Conservation (phyloP, 2,113 vertebrate genomes). For the Trachemys scripta region DNA sequence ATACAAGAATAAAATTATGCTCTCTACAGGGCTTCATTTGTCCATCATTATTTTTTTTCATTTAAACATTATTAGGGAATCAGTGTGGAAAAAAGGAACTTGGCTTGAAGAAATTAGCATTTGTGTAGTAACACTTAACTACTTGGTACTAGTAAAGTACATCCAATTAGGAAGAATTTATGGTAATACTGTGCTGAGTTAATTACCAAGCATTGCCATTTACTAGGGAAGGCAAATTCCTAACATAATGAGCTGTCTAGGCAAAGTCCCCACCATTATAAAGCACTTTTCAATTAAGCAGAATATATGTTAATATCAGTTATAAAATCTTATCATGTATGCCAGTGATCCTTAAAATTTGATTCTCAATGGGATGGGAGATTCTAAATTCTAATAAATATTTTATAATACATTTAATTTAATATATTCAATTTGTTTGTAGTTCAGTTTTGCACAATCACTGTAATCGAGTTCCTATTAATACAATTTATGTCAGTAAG, state of each 20-base stretch:
- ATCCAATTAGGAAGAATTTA: conserved; percentile 13
- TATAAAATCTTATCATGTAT: not conserved
- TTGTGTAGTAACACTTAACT: not conserved
- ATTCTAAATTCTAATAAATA: conserved; percentile 8
- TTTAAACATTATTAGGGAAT: not conserved
- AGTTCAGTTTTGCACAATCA: conserved; percentile 9
- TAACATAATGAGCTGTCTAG: not conserved
- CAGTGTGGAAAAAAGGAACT: not conserved
- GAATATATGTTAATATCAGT: not conserved
- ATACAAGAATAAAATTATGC: not conserved
- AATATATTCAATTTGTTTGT: not conserved
- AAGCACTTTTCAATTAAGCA: conserved; percentile 4
- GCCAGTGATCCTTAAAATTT: not conserved
- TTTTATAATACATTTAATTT: not conserved
- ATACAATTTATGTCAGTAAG: not conserved
- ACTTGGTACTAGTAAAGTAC: not conserved
- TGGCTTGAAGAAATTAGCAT: not conserved
- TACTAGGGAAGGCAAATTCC: not conserved
- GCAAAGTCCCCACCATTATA: not conserved
- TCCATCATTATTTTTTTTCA: conserved; percentile 4
- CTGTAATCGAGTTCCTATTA: conserved; percentile 19
- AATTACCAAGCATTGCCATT: not conserved
- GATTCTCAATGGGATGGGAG: not conserved
- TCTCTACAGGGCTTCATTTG: conserved; percentile 5
- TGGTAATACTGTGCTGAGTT: not conserved